Percentiles rank a stretch among this genome's conserved stretches.
These are phyloP conservation scores for Chloroclysta siterata DNA, from an alignment of 2,888 invertebrate species.

Conservation along the genomic window DNA sequence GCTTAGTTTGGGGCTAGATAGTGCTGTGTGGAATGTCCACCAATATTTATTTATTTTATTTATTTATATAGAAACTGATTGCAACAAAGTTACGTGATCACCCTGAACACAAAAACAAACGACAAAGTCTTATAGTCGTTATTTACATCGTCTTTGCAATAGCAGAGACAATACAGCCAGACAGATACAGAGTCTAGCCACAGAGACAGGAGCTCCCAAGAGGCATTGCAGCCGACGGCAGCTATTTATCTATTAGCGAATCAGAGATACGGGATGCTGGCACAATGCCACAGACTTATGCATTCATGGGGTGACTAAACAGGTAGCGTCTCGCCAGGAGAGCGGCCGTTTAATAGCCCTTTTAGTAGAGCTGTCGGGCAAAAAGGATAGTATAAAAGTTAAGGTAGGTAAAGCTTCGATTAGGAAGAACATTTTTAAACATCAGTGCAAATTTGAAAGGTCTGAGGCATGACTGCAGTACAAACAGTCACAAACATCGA, in stretches of 20 bases:
- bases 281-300: slow-evolving; percentile 55
- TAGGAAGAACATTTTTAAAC: too few relatives aligned
- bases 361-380: slow-evolving; percentile 6
- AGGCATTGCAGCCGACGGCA: slow-evolving; percentile 40
- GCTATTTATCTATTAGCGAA: slow-evolving; percentile 67
- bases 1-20: too few relatives aligned
- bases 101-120: too few relatives aligned
- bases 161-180: slow-evolving; percentile 16
- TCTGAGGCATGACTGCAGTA: too few relatives aligned
- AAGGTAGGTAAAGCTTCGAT: background rate
- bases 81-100: too few relatives aligned
- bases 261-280: slow-evolving; percentile 60
- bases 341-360: slow-evolving; percentile 3
- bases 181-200: slow-evolving; percentile 23
- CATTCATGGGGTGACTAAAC: slow-evolving; percentile 55
- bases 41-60: too few relatives aligned
- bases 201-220: slow-evolving; percentile 26
- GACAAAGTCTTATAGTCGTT: background rate
- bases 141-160: background rate
- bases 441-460: too few relatives aligned
- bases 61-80: too few relatives aligned
- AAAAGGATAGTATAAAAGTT: background rate
- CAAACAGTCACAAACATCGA: too few relatives aligned
- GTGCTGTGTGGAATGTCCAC: too few relatives aligned
- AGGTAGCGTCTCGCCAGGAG: slow-evolving; percentile 41